phyloP scores from a whole-genome alignment of 2,113 vertebrate species.

The Tapirus terrestris region DNA sequence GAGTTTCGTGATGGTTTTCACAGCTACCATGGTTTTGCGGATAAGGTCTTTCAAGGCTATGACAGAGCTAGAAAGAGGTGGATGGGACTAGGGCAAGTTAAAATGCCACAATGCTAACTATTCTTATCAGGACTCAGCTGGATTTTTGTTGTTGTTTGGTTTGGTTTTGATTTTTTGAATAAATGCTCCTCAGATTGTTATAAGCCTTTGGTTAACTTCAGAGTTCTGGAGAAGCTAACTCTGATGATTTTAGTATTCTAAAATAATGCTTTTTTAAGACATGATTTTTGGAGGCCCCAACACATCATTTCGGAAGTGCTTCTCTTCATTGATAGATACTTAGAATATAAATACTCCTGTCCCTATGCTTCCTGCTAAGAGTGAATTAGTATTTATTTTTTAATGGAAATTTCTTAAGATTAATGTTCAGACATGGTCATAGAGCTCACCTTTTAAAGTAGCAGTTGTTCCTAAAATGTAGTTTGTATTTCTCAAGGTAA shows the following conservation, averaged over 20 bases:
- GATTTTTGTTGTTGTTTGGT: not conserved
- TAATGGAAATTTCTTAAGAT: not conserved
- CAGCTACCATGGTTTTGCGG: not conserved
- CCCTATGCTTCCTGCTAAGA: not conserved
- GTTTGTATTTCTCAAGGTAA: not conserved
- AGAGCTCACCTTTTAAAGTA: not conserved
- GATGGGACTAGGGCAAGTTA: not conserved
- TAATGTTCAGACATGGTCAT: not conserved
- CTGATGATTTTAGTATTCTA: not conserved
- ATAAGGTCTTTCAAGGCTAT: not conserved
- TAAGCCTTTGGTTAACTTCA: not conserved
- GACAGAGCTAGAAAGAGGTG: not conserved
- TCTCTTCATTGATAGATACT: not conserved
- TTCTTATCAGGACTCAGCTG: not conserved
- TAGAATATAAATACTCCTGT: not conserved
- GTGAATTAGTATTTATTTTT: not conserved
- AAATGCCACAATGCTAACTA: not conserved
- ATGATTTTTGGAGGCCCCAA: not conserved
- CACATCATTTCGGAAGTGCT: not conserved
- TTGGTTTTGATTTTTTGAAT: not conserved
- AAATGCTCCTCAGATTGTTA: not conserved
- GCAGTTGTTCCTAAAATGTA: not conserved
- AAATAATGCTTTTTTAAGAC: not conserved
- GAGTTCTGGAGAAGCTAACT: not conserved
- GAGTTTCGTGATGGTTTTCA: no score